Base-by-base conservation (phyloP, 1,140 invertebrate genomes). In the Bombus soroeensis region DNA sequence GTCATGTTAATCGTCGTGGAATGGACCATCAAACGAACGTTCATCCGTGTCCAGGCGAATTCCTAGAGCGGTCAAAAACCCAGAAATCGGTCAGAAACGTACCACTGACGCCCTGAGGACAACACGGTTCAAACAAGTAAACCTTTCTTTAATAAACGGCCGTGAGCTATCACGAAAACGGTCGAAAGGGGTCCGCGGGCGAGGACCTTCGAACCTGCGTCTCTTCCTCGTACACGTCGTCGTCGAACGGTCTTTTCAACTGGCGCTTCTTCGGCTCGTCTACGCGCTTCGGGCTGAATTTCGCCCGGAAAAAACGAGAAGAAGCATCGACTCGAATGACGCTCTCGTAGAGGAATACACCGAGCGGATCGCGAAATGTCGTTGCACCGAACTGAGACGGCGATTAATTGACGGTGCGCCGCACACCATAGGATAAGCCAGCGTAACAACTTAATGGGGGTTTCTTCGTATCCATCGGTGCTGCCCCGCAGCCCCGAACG, bases 391-490 rank as follows among this genome's bases (percentile, higher is more conserved):
- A 74, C 80, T 62, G 66, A 71, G 71, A 81, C 78, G 84, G 37
- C 81, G 75, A 89, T 90, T 90, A 89, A 93, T 92, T 84, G 81
- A 88, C 87, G 83, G 39, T 84, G 64, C 57, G 64, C 77, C 59
- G 39, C 22, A 18, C 47, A 53, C 47, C 47, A 53, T 5, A 43
- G 47, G 71, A 72, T 81, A 83, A 83, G 72, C 37, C 41, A 25
- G 41, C 86, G 78, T 91, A 92, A 92, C 87, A 85, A 92, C 88
- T 92, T 92, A 92, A 93, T 92, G 68, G 41, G 25, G 75, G 85
- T 59, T 64, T 84, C 85, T 86, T 76, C 78, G 28, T 64, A 37
- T 57, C n/a, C 78, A 34, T 8, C 28, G 25, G n/a, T 12, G 41
- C 32, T 83, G 71, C 71, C 71, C 32, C 59, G 34, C 15, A 83